Base-by-base conservation (phyloP, 2,888 invertebrate genomes). In the Caenorhabditis virilis region DNA sequence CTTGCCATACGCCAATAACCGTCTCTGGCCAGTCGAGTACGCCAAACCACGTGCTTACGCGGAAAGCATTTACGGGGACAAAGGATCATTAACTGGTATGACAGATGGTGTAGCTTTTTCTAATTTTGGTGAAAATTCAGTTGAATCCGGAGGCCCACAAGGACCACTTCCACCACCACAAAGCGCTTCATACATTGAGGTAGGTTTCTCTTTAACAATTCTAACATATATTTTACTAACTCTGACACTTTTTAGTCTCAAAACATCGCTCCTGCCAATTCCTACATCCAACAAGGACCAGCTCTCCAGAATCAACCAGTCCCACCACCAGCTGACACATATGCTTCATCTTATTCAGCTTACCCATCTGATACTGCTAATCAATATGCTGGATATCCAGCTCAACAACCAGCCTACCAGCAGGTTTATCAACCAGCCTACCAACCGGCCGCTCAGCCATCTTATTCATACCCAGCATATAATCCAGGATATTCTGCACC, bases 11-110 rank as follows among this genome's bases (percentile, higher is more conserved):
- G 47, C 41, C 35, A 62, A 62, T 27, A 56, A 66, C n/a, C 58
- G 63, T 16, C 48, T 74, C n/a, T 74, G 74, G 74, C 74, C 74
- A 2, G 49, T 73, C 15, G 54, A 60, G 27, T 73, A 73, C 56
- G 33, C 53, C 7, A 30, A 56, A 36, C 25, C 53, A 13, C 48
- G 59, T 13, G 47, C 52, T 1, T 65, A 42, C 27, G 57, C 52
- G 2, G 69, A 60, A 11, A 35, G 39, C 38, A 54, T 55, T 1
- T 65, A 54, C 47, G 23, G 63, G 23, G 58, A 52, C 1, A 57
- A 63, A 5, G 57, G 53, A 53, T 39, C 43, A 51, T 52, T 62
- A 26, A 39, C 42, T 22, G 47, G 41, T 25, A 57, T 57, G 53
- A 48, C 53, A 53, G 63, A 63, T 33, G 57, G 53, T 48, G 50